Base-by-base conservation (phyloP, 2,797 vertebrate species). In the Nasua narica region DNA sequence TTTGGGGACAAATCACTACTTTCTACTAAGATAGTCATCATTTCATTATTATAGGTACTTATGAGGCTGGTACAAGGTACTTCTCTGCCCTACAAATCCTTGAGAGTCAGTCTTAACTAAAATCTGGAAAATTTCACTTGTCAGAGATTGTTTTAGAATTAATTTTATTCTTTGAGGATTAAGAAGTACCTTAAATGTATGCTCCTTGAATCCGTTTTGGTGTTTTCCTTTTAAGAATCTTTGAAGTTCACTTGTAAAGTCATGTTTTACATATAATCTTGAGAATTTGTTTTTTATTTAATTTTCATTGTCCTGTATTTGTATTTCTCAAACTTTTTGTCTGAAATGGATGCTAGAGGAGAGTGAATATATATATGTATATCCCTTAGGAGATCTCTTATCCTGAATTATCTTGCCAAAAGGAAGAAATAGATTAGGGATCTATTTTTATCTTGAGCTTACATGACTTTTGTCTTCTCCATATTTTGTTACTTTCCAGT, bases 1-100 rank as follows among this genome's bases (percentile, higher is more conserved):
- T 78, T 95, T 90, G 29, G 18, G 94, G 37, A 82, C 35, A 81
- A 52, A 77, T 90, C 54, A 85, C 48, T 95, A 32, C 86, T 90
- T 77, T 86, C 69, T 78, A 23, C 70, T 58, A 76, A 87, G 35
- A 72, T 90, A 70, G 35, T 92, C 32, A 67, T 84, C 35, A 83
- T 19, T 93, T 85, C 21, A 87, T 74, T 90, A 90, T 85, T 81
- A 88, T 91, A 43, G 27, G 5, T 76, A 16, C 62, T 79, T 93
- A 46, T 16, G 48, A 52, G 89, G 52, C 58, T 84, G 19, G 15
- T 84, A 16, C 32, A 84, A 79, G 12, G 27, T 67, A 67, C 18
- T 19, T 11, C n/a, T 35, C 18, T 35, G 18, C 65, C 65, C 19
- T 21, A 67, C 9, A n/a, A 35, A 35, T 67, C 65, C 72, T 29